Percentiles rank a stretch among this genome's conserved stretches.
These are phyloP conservation scores for Halisarca cf. caerulea DNA, from an alignment of 37 sponge, comb jelly and placozoan species.

Conservation along the genomic window DNA sequence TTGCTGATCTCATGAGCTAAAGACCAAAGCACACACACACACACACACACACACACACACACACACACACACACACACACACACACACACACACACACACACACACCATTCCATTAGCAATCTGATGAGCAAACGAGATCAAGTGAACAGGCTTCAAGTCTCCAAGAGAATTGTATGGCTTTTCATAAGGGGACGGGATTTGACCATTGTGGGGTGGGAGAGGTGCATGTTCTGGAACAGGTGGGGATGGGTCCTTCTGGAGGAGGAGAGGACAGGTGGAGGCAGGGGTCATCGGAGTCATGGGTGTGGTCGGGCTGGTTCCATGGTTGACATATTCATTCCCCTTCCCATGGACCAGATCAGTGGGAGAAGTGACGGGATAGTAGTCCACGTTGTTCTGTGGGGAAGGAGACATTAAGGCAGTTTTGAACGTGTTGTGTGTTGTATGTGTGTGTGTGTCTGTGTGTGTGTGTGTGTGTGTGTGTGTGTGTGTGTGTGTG, in stretches of 20 bases:
- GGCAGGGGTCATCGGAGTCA: conserved; percentile 20
- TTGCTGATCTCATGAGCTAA: no score
- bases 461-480: no score
- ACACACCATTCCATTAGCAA: conserved; percentile 24
- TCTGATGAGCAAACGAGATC: conserved; percentile 24
- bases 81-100: no score
- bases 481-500: no score
- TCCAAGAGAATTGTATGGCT: conserved; percentile 13
- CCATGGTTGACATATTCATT: neutral
- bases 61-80: no score
- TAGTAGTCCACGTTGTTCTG: neutral
- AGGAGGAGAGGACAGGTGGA: neutral
- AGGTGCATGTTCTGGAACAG: neutral
- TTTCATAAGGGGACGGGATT: conserved; percentile 5
- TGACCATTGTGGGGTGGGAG: no score
- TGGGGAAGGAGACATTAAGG: no score
- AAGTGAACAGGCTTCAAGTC: neutral
- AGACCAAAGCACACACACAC: no score
- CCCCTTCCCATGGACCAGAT: neutral
- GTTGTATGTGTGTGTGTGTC: no score
- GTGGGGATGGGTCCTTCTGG: neutral
- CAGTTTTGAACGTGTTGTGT: no score
- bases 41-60: no score
- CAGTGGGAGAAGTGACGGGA: neutral
- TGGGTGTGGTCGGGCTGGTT: neutral